Percentiles rank a stretch among this genome's conserved stretches.
Conservation (phyloP, 2,113 vertebrate genomes). For the Phylloscopus trochilus region DNA sequence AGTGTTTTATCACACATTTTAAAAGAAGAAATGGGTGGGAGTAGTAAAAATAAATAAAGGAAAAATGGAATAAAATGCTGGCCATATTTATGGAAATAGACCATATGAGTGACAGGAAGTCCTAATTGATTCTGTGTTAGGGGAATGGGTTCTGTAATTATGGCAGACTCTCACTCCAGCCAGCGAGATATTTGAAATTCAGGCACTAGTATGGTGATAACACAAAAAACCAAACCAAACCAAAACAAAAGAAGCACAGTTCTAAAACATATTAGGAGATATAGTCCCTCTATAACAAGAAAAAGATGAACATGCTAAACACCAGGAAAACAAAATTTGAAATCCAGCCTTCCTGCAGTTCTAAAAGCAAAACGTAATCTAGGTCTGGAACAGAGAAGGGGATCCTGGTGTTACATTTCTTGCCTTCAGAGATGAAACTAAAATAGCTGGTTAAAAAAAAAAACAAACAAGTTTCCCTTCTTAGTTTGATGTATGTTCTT, state of each 20-base stretch:
- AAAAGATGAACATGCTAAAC: background rate
- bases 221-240: background rate
- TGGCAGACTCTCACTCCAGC: background rate
- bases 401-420: background rate
- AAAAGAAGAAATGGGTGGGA: background rate
- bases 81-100: background rate
- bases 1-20: background rate
- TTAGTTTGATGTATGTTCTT: background rate
- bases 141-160: background rate
- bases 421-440: background rate
- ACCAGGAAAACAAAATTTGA: background rate
- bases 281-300: background rate
- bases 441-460: background rate
- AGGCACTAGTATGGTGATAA: background rate
- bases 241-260: rapidly evolving
- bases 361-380: background rate
- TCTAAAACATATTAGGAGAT: background rate
- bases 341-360: background rate
- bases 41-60: background rate
- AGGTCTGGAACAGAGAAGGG: background rate
- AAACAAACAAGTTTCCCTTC: background rate
- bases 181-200: background rate
- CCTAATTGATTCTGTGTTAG: background rate
- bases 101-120: background rate
- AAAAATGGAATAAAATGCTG: background rate